A percentile compares a stretch with the other conserved stretches of the same genome.
Conservation (phyloP, 2,113 vertebrate genomes). For the Tiliqua scincoides region DNA sequence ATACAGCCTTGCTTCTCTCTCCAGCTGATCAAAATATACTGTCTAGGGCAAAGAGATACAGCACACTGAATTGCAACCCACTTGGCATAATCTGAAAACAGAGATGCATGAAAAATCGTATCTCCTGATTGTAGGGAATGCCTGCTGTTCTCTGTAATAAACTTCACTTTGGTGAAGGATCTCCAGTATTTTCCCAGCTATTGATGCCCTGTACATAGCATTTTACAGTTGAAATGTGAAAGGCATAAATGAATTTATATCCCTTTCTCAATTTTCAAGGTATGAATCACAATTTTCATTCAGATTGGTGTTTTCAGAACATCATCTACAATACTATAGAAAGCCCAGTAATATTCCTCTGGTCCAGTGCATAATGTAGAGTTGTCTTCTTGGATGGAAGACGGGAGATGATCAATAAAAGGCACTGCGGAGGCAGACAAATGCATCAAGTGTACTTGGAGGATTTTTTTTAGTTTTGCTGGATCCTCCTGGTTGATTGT, state of each 20-base stretch:
- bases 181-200: not conserved
- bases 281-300: not conserved
- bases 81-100: constrained; percentile 13
- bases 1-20: not conserved
- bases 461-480: not conserved
- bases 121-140: not conserved
- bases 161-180: not conserved
- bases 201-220: not conserved
- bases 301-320: not conserved
- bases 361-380: not conserved
- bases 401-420: not conserved
- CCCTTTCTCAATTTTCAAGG: constrained; percentile 4
- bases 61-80: not conserved
- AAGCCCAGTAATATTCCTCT: not conserved
- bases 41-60: not conserved
- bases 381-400: not conserved
- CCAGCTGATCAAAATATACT: not conserved
- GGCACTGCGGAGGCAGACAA: not conserved
- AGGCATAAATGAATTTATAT: not conserved
- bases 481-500: not conserved
- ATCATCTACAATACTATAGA: not conserved
- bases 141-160: constrained; percentile 19
- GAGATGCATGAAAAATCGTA: not conserved
- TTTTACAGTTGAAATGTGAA: not conserved
- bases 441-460: not conserved